Base-by-base conservation (phyloP, 2,113 vertebrate species). In the Malurus elegans region DNA sequence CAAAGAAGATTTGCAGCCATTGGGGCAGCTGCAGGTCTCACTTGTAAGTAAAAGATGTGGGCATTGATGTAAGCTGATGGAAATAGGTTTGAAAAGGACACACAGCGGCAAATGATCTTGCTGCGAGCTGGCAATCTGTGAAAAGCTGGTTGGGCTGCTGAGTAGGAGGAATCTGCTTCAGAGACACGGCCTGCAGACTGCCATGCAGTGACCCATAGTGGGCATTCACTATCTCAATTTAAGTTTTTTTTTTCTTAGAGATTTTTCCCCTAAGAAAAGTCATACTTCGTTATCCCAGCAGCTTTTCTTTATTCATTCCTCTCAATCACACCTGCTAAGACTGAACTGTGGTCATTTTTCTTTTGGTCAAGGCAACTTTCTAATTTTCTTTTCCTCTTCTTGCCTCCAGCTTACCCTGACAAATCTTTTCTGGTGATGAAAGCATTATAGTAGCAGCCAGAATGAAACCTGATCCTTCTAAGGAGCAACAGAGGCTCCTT, bases 31-130 rank as follows among this genome's bases (percentile, higher is more conserved):
- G 2, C 32, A 57, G 23, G 6, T 56, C 36, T 73, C 3, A 0
- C 69, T 57, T 53, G 8, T 15, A 26, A 56, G 31, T 38, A 17
- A 67, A 48, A 54, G 28, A 71, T 0, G 0, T 20, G 32, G 1
- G 3, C n/a, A 12, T 40, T 82, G 42, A 34, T 70, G 9, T 48
- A 50, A 53, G 36, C 10, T 50, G 36, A 32, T 23, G 45, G 60
- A 60, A 64, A n/a, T 10, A 34, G 11, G 8, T 45, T 84, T 53
- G 0, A 19, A 70, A 79, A 50, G 20, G 42, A 50, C 38, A 50
- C 8, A 1, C 16, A 32, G 56, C 8, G 42, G 20, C 1, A 2
- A 34, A 10, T 38, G 31, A 17, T 29, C 62, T 28, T 18, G 12
- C 34, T 54, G 51, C 32, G 65, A 84, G 31, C 26, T 56, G 47